Base-by-base conservation (phyloP, 2,888 invertebrate genomes). In the Portevinia maculata region DNA sequence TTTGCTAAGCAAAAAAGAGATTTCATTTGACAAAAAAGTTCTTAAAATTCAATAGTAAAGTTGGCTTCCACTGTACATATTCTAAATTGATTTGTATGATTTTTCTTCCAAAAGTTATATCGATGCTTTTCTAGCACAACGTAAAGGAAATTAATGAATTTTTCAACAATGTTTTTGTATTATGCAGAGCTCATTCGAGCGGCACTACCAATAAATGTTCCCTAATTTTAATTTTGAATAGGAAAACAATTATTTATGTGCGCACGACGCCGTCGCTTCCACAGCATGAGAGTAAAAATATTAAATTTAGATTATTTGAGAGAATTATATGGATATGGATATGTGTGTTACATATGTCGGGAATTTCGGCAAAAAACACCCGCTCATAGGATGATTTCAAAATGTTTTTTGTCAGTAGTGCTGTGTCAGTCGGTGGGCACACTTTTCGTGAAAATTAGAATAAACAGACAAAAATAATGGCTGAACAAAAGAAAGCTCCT, bases 401-500 rank as follows among this genome's bases (percentile, higher is more conserved):
- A 83, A 71, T 67, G 65, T 60, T 75, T 71, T 83, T 67, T 62
- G 78, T 83, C 83, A 83, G 83, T 83, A 52, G 83, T 73, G 78
- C 71, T 83, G 73, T 71, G 67, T 73, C 83, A 71, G 83, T 83
- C 62, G 67, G 67, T 83, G 71, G 71, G 83, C 73, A 65, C 78
- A 57, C 78, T 83, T 79, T 84, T 79, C 64, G 48, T 65, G 13
- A 44, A 69, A 69, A 44, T 70, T 71, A 79, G 55, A 79, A 52
- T 84, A 64, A 50, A 57, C 44, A 50, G 44, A 52, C 3, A 53
- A 50, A 41, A 59, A 85, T 62, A 86, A 90, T 90, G 90, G 89
- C 90, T 79, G 90, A 90, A 86, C 90, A 90, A 85, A 90, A 90
- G 86, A 90, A 90, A 87, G 90, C 90, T 85, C 90, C 90, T 71